A percentile compares a stretch with the other conserved stretches of the same genome.
phyloP scores from a whole-genome alignment of 2,113 vertebrate genomes.

The Acanthochromis polyacanthus region DNA sequence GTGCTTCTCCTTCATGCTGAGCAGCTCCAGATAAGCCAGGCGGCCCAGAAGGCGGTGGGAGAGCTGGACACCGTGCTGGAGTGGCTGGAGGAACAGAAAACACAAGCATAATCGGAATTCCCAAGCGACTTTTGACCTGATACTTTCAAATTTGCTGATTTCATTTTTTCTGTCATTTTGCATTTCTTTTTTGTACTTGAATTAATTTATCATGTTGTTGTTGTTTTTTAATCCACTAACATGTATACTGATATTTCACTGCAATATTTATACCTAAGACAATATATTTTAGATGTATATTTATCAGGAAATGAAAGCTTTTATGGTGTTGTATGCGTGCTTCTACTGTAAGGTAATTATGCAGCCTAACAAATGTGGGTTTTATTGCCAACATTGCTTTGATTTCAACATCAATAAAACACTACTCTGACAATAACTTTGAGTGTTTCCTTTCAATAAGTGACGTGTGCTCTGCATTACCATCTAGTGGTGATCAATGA shows the following conservation, averaged over 20 bases:
- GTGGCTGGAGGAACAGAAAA: slow-evolving; percentile 86
- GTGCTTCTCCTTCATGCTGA: neutral
- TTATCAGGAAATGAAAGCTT: neutral
- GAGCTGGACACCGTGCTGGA: slow-evolving; percentile 90
- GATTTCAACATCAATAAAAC: slow-evolving; percentile 6
- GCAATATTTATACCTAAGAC: slow-evolving; percentile 47
- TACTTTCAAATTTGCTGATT: neutral
- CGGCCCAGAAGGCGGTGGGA: slow-evolving; percentile 90
- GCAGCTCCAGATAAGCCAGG: slow-evolving; percentile 86
- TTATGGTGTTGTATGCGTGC: neutral
- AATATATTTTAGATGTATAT: neutral
- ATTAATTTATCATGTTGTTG: slow-evolving; percentile 24
- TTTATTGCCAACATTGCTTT: neutral
- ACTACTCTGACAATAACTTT: neutral
- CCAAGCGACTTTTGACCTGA: neutral
- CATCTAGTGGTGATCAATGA: slow-evolving; percentile 26
- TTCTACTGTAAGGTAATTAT: neutral
- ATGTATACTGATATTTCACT: neutral
- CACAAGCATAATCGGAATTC: neutral
- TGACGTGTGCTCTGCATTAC: neutral
- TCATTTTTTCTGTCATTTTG: neutral
- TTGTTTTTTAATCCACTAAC: neutral
- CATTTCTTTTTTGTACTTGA: slow-evolving; percentile 56
- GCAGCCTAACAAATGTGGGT: neutral
- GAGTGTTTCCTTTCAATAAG: neutral